Evolutionary conservation across 2,888 invertebrate genomes (phyloP).

Genomic region (Nysson spinosus): DNA sequence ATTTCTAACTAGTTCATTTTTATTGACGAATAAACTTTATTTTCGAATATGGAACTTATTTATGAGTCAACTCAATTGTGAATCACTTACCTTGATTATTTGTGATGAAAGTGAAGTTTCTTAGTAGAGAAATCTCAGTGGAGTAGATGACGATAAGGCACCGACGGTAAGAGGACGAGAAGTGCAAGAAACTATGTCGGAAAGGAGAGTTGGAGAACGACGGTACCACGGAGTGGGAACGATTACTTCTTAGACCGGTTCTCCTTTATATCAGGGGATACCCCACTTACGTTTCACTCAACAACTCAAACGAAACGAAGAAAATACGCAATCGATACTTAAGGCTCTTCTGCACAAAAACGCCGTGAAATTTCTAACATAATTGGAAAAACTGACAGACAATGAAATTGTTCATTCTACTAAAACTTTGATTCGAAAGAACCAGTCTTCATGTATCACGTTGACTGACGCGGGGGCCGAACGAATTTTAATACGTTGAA

Average conservation of each 20-base stretch:
- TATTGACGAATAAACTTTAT: no score
- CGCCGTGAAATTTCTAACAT: no score
- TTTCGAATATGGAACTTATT: no score
- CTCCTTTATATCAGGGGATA: constrained; percentile 66
- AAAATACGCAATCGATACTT: constrained; percentile 26
- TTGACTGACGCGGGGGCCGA: no score
- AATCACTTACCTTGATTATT: constrained; percentile 33
- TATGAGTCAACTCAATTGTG: no score
- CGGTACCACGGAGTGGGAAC: constrained; percentile 66
- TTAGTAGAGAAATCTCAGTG: background rate
- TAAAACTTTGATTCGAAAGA: no score
- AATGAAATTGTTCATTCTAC: no score
- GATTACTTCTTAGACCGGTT: constrained; percentile 71
- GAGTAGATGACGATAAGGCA: constrained; percentile 18
- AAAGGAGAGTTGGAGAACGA: constrained; percentile 62
- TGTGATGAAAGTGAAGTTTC: background rate
- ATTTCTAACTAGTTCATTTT: no score
- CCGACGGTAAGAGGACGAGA: constrained; percentile 40
- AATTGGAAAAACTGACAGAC: no score
- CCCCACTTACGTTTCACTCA: constrained; percentile 62
- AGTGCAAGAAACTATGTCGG: constrained; percentile 43
- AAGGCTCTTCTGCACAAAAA: no score
- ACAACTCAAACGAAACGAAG: constrained; percentile 19
- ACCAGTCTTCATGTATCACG: no score
- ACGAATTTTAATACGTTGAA: no score